Conservation (phyloP, 2,797 vertebrate species). For the Leuciscus waleckii region DNA sequence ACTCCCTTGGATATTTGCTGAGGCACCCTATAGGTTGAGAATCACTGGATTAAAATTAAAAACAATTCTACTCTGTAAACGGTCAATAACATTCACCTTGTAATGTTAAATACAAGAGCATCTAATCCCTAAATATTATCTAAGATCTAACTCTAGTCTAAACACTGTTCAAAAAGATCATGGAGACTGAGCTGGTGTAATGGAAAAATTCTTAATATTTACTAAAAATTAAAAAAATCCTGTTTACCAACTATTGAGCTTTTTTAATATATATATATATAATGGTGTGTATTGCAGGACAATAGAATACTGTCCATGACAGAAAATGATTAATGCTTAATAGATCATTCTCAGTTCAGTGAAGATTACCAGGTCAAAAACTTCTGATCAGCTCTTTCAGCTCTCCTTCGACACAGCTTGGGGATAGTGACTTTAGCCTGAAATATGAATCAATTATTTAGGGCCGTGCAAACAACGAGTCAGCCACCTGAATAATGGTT, state of each 20-base stretch:
- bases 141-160: neutral
- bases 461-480: slow-evolving; percentile 38
- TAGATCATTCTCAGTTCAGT: neutral
- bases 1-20: too few relatives aligned
- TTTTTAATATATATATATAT: neutral
- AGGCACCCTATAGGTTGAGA: too few relatives aligned
- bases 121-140: neutral
- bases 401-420: neutral
- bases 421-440: neutral
- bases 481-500: slow-evolving; percentile 46
- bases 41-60: too few relatives aligned
- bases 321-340: neutral
- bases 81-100: neutral
- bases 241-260: neutral
- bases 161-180: neutral
- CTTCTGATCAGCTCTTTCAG: neutral
- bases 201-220: neutral
- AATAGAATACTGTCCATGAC: neutral
- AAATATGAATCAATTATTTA: slow-evolving; percentile 46
- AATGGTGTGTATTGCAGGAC: neutral
- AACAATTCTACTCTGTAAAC: too few relatives aligned
- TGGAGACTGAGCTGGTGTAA: neutral
- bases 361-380: neutral
- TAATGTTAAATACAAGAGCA: neutral
- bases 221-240: neutral